These are phyloP conservation scores for Bubo blakistoni DNA, from an alignment of 2,113 vertebrate species.

Conservation along the genomic window DNA sequence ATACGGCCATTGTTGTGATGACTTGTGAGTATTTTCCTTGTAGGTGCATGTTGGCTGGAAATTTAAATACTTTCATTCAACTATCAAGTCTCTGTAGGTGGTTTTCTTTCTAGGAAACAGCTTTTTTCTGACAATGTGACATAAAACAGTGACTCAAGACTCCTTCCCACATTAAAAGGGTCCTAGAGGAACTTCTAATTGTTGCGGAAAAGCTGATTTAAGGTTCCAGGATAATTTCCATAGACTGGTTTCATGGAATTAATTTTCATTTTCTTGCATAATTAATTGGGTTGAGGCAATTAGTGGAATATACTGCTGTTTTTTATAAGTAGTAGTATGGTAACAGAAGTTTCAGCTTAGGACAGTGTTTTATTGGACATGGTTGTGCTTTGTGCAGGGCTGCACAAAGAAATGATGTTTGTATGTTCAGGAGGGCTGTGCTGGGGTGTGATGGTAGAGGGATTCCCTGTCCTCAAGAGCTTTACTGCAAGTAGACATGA, in stretches of 20 bases:
- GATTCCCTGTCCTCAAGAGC: background rate
- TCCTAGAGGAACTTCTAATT: slow-evolving; percentile 18
- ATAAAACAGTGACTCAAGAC: slow-evolving; percentile 1
- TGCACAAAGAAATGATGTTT: background rate
- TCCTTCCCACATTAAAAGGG: slow-evolving; percentile 43
- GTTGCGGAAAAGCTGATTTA: background rate
- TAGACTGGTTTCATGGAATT: background rate
- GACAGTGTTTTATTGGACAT: background rate
- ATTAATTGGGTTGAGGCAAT: background rate
- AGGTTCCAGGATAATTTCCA: background rate
- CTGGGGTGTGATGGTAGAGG: background rate
- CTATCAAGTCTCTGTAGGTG: background rate
- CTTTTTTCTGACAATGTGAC: slow-evolving; percentile 12
- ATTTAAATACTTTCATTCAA: background rate
- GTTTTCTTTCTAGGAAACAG: slow-evolving; percentile 29
- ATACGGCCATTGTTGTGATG: background rate
- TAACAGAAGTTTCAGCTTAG: background rate
- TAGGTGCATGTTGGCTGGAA: background rate
- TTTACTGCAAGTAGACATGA: background rate
- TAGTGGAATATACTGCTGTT: background rate
- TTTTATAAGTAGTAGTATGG: background rate
- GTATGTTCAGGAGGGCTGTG: fast-evolving
- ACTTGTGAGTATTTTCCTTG: background rate
- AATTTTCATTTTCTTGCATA: slow-evolving; percentile 5
- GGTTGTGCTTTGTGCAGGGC: background rate